phyloP scores from a whole-genome alignment of 2,797 vertebrate genomes.

The Ptychadena robeensis region DNA sequence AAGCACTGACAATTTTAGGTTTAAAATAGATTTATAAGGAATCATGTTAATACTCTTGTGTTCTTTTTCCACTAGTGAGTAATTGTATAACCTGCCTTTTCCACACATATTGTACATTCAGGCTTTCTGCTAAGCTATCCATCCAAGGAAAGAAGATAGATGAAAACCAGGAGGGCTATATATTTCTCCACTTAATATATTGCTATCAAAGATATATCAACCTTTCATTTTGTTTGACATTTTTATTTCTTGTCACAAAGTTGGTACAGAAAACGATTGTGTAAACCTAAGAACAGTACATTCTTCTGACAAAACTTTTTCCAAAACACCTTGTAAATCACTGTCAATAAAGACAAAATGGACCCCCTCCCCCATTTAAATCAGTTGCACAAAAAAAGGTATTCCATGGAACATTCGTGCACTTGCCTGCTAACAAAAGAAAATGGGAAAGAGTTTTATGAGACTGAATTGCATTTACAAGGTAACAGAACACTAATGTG shows the following conservation, averaged over 20 bases:
- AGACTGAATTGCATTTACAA: neutral
- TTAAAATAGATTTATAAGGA: constrained; percentile 24
- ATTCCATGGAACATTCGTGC: neutral
- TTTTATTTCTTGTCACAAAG: constrained; percentile 63
- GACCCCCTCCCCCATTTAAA: constrained; percentile 14
- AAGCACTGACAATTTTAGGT: neutral
- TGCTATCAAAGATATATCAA: constrained; percentile 65
- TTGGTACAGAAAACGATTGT: constrained; percentile 51
- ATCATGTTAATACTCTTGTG: neutral
- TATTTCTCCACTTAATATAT: constrained; percentile 62
- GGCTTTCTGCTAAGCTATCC: constrained; percentile 46
- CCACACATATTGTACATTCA: constrained; percentile 30
- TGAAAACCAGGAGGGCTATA: constrained; percentile 51
- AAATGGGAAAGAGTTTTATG: neutral
- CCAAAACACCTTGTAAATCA: constrained; percentile 56
- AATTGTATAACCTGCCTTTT: constrained; percentile 43
- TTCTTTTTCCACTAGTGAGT: neutral
- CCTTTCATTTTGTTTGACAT: constrained; percentile 66
- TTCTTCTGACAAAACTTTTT: constrained; percentile 53
- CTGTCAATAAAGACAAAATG: constrained; percentile 37
- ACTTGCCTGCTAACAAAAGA: neutral
- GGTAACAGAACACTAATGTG: too few relatives aligned
- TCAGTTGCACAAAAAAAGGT: constrained; percentile 14
- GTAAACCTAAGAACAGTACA: constrained; percentile 53
- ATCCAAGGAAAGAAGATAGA: constrained; percentile 54